Evolutionary conservation across 2,888 invertebrate species (phyloP).

Genomic region (Cylloceria caligata): DNA sequence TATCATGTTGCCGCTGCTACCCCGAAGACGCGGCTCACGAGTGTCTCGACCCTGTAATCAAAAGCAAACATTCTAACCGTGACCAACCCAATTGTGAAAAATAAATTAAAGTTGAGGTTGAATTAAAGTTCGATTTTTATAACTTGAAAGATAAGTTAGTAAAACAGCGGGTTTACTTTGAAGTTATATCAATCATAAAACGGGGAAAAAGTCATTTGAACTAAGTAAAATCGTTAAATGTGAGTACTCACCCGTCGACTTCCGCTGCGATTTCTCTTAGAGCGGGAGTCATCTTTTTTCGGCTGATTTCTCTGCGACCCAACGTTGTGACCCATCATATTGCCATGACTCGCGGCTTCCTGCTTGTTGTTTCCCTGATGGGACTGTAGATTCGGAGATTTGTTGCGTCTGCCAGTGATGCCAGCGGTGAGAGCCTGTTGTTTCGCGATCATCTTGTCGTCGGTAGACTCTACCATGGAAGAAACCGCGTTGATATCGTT

Average conservation of each 20-base stretch:
- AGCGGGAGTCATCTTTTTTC: conserved; percentile 78
- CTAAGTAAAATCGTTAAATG: background rate
- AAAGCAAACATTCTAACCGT: no score
- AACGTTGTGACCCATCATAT: conserved; percentile 64
- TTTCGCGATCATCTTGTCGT: conserved; percentile 89
- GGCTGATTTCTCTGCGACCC: conserved; percentile 72
- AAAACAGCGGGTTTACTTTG: no score
- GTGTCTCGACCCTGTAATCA: conserved; percentile 80
- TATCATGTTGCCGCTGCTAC: conserved; percentile 73
- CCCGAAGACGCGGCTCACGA: conserved; percentile 78
- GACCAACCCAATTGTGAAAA: no score
- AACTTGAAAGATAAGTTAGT: no score
- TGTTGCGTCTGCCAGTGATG: conserved; percentile 86
- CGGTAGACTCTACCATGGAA: conserved; percentile 80
- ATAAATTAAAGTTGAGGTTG: no score
- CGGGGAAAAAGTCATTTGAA: no score
- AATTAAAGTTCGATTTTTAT: no score
- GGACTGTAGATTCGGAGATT: conserved; percentile 77
- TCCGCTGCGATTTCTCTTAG: conserved; percentile 81
- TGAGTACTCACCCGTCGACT: conserved; percentile 77
- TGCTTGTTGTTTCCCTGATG: conserved; percentile 71
- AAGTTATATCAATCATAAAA: no score
- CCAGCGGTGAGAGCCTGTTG: conserved; percentile 89
- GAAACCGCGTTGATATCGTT: conserved; percentile 77
- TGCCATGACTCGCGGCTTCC: conserved; percentile 70